Conservation (phyloP, 2,113 vertebrate species). For the Pseudonaja textilis region DNA sequence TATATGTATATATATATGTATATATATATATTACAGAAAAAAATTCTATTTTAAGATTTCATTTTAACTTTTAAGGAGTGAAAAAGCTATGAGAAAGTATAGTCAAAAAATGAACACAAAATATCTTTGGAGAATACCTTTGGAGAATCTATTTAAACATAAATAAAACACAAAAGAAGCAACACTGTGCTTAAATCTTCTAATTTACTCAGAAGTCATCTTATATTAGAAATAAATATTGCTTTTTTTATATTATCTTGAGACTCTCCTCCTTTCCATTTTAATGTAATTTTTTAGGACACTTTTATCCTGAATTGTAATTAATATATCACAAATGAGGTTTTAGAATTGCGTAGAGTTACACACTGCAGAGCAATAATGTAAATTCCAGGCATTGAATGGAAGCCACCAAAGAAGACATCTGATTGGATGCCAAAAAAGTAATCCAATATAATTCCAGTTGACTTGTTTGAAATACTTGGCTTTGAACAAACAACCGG, state of each 20-base stretch:
- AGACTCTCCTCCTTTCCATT: neutral
- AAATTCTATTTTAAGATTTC: slow-evolving; percentile 31
- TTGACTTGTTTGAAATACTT: neutral
- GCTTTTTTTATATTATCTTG: neutral
- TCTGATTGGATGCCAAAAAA: neutral
- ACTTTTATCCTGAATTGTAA: neutral
- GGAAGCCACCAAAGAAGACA: neutral
- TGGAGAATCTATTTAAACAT: slow-evolving; percentile 25
- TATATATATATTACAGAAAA: slow-evolving; percentile 14
- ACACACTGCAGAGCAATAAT: neutral
- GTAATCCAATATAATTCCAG: neutral
- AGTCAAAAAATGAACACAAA: slow-evolving; percentile 39
- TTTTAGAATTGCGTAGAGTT: neutral
- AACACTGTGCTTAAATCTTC: slow-evolving; percentile 15
- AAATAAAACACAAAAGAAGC: slow-evolving; percentile 20
- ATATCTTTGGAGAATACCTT: neutral
- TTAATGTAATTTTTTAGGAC: neutral
- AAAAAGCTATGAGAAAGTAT: slow-evolving; percentile 30
- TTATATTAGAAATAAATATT: neutral
- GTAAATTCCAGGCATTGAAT: neutral
- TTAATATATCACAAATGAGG: neutral
- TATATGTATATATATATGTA: too few relatives aligned
- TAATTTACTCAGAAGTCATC: slow-evolving; percentile 19
- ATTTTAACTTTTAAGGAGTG: slow-evolving; percentile 40
- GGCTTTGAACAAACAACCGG: neutral